Evolutionary conservation across 2,797 vertebrate species (phyloP).

Genomic region (Kryptopterus vitreolus): DNA sequence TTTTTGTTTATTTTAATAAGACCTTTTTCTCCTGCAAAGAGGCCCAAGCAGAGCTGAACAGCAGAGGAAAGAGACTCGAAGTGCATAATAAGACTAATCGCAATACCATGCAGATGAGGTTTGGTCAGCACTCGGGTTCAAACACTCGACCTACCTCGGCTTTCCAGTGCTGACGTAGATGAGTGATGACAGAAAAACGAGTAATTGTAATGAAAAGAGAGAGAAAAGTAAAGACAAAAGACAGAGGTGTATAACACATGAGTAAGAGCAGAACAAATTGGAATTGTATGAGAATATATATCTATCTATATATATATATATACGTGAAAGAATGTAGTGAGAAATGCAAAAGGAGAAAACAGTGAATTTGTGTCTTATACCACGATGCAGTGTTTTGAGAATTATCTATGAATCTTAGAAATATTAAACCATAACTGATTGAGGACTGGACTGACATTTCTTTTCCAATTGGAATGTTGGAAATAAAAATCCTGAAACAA

Average conservation of each 20-base stretch:
- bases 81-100: slow-evolving; percentile 15
- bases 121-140: slow-evolving; percentile 59
- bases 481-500: not conserved
- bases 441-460: not conserved
- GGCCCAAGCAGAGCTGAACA: slow-evolving; percentile 25
- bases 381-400: not conserved
- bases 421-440: not conserved
- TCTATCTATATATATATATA: too few relatives aligned
- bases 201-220: slow-evolving; percentile 52
- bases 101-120: slow-evolving; percentile 61
- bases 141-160: slow-evolving; percentile 75
- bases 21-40: slow-evolving; percentile 31
- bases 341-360: slow-evolving; percentile 30
- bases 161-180: slow-evolving; percentile 77
- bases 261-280: not conserved
- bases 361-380: not conserved
- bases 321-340: slow-evolving; percentile 32
- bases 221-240: slow-evolving; percentile 53
- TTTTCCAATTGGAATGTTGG: not conserved
- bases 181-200: slow-evolving; percentile 59
- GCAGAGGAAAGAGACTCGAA: slow-evolving; percentile 30
- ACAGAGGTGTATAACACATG: slow-evolving; percentile 18
- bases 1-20: not conserved
- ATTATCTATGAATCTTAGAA: not conserved
- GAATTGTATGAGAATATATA: not conserved